phyloP scores from a whole-genome alignment of 1,140 invertebrate species.

The Ceratosolen fusciceps region DNA sequence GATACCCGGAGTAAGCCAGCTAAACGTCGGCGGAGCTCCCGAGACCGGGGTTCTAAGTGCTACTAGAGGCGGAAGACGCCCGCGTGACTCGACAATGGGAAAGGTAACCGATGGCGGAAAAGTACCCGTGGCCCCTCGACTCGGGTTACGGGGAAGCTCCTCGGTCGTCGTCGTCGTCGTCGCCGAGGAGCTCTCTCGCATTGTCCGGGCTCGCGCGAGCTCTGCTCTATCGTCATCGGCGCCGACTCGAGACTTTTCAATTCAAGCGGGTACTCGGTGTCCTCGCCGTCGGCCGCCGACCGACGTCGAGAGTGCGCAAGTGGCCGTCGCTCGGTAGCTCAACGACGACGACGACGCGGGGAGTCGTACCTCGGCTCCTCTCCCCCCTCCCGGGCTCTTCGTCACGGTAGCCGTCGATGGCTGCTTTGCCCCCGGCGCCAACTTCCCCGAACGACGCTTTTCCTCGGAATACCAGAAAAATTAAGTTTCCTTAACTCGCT shows the following conservation, averaged over 20 bases:
- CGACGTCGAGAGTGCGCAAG: not conserved
- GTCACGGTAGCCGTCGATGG: too few species aligned
- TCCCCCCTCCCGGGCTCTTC: too few species aligned
- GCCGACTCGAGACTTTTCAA: conserved; percentile 39
- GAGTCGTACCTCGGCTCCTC: not conserved
- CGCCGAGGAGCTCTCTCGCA: not conserved
- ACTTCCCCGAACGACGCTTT: too few species aligned
- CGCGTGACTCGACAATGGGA: conserved; percentile 20
- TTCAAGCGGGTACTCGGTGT: not conserved
- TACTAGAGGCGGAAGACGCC: not conserved
- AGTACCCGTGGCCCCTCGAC: conserved; percentile 10
- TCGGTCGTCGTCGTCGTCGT: not conserved
- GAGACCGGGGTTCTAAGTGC: too few species aligned
- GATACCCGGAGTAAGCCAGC: too few species aligned
- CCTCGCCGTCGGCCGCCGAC: not conserved
- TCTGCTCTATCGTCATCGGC: conserved; percentile 66
- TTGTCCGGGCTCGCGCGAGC: conserved; percentile 17
- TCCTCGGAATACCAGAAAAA: too few species aligned
- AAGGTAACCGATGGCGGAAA: not conserved
- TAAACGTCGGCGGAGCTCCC: too few species aligned
- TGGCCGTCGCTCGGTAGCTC: not conserved
- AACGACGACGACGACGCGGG: not conserved
- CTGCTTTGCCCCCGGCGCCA: too few species aligned
- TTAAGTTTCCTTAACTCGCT: too few species aligned
- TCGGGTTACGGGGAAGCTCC: conserved; percentile 6